Base-by-base conservation (phyloP, 2,888 invertebrate species). In the Hydropsyche betteni region DNA sequence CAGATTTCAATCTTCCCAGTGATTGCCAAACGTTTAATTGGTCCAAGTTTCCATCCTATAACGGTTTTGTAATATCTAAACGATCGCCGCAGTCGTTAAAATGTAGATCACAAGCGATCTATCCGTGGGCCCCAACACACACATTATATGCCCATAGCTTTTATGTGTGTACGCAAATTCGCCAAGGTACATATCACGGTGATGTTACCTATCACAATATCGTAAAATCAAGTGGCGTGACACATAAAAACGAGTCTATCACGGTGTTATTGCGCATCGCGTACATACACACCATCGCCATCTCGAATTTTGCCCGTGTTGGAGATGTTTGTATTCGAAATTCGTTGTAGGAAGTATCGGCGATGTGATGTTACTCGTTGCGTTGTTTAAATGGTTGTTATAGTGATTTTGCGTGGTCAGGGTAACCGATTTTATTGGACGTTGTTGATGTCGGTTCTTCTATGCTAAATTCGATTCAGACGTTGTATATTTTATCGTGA, bases 171-270 rank as follows among this genome's bases (percentile, higher is more conserved):
- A 64, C 64, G 64, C 64, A 64, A 64, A 64, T 64, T 64, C 64
- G 64, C 64, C 64, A 51, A 69, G 53, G 51, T 69, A 53, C 53
- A 53, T 64, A 64, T 64, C 36, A 64, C 64, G n/a, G 64, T n/a
- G 34, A 64, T 64, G 64, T 64, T 64, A 64, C 64, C 64, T 52
- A 72, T 55, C 72, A 44, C 61, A 34, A 72, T 50, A 50, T 72
- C 72, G 72, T 73, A 73, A 72, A 68, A 68, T 72, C 71, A 72
- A 68, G 68, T 75, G 72, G 75, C 72, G 75, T 72, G 70, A 72
- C 71, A 53, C 61, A 53, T 52, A 70, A 71, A 34, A 61, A 68
- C 71, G 61, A 52, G 38, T 72, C 52, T 58, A 52, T 71, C 53
- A 14, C 70, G 34, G 34, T 64, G 64, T 64, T 64, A 64, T 36